These are phyloP conservation scores for Enteromius paludinosus DNA, from an alignment of 2,797 vertebrate genomes.

Conservation along the genomic window DNA sequence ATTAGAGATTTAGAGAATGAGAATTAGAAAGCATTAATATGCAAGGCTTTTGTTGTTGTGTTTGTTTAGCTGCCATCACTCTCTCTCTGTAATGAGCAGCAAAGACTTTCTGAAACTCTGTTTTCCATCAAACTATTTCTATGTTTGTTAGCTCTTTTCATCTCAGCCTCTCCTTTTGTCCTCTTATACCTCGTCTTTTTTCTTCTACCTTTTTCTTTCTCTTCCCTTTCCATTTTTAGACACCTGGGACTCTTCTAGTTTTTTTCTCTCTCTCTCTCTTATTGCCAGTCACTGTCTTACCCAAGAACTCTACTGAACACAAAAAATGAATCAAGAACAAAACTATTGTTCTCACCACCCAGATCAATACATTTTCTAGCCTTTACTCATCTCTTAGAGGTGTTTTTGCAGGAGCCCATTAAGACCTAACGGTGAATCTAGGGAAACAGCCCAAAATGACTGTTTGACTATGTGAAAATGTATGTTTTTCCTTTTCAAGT, in stretches of 20 bases:
- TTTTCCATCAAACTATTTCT: conserved; percentile 30
- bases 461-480: neutral
- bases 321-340: conserved; percentile 66
- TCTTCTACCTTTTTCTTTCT: conserved; percentile 52
- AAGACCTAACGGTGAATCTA: conserved; percentile 34
- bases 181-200: conserved; percentile 56
- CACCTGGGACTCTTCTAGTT: conserved; percentile 36
- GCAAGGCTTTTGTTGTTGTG: conserved; percentile 18
- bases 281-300: conserved; percentile 31
- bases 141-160: conserved; percentile 12
- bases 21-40: conserved; percentile 11
- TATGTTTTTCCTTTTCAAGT: conserved; percentile 20
- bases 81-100: neutral
- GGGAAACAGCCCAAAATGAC: conserved; percentile 7
- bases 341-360: conserved; percentile 73
- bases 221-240: conserved; percentile 31
- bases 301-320: conserved; percentile 63
- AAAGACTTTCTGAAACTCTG: conserved; percentile 22
- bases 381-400: conserved; percentile 75
- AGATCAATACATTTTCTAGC: conserved; percentile 82
- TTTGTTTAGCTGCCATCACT: conserved; percentile 36
- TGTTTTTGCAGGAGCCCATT: conserved; percentile 64
- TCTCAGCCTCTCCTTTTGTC: conserved; percentile 45
- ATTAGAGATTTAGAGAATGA: conserved; percentile 12
- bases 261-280: neutral